Base-by-base conservation (phyloP, 2,113 vertebrate genomes). In the Paratilapia polleni region DNA sequence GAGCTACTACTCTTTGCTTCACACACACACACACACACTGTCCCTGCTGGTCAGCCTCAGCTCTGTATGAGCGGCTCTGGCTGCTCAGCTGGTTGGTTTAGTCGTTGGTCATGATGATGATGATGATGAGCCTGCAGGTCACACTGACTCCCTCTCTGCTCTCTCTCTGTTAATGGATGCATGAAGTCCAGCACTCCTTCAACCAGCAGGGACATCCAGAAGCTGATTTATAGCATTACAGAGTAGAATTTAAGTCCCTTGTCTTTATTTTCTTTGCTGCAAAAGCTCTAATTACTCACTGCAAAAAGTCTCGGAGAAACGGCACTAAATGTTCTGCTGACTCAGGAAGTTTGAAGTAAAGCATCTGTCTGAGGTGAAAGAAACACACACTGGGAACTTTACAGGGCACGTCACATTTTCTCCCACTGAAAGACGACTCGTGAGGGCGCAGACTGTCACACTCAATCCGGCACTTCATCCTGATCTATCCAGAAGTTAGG, bases 91-190 rank as follows among this genome's bases (percentile, higher is more conserved):
- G 85, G 64, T 57, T 78, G 84, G 31, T 87, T 75, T 61, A 66
- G 49, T 19, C 41, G 56, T 24, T 70, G 73, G 3, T 24, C 62
- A 41, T 68, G 79, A 77, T 52, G 76, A 24, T 43, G 63, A 26
- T 52, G 88, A 68, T 52, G 82, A 57, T 64, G 82, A 83, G 80
- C 17, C 80, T 81, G 58, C 63, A 75, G 81, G 78, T 38, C 56
- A 49, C 58, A 41, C 36, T 61, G 77, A 81, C 59, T 36, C 75
- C 60, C 54, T 58, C 63, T 38, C 36, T 13, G 56, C 56, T 59
- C 41, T 49, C 47, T 66, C 38, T 56, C n/a, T n/a, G 77, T 78
- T 26, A 58, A 31, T 1, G 38, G 64, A 81, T 26, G 54, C 81
- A 81, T 84, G 47, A 78, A 79, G 36, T 64, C 41, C 57, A 77